Evolutionary conservation across 2,888 invertebrate genomes (phyloP).

Genomic region (Eurois occulta): DNA sequence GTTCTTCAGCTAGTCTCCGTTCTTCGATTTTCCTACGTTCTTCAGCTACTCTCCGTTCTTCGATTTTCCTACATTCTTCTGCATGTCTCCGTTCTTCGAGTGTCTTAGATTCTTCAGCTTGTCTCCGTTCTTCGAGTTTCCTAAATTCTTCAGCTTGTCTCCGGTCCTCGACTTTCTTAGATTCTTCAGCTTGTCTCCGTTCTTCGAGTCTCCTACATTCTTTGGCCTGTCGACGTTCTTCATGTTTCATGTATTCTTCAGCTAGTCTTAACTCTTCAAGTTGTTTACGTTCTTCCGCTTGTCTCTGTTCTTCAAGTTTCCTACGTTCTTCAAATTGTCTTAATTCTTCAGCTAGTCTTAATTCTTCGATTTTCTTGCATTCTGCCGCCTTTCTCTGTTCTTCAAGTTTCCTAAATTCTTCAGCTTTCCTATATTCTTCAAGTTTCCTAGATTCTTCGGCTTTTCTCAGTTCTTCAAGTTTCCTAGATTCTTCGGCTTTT

Average conservation of each 20-base stretch:
- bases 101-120: not conserved
- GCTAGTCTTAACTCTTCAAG: not conserved
- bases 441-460: not conserved
- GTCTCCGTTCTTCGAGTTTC: not conserved
- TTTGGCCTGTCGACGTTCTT: not conserved
- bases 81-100: not conserved
- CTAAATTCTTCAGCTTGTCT: not conserved
- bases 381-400: not conserved
- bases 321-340: not conserved
- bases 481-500: not conserved
- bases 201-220: not conserved
- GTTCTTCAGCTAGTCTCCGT: not conserved
- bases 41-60: not conserved
- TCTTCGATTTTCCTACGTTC: not conserved
- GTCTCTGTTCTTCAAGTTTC: not conserved
- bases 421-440: not conserved
- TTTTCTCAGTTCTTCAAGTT: accelerated
- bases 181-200: not conserved
- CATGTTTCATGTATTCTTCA: not conserved
- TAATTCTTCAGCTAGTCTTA: not conserved
- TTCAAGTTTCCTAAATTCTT: not conserved
- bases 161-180: not conserved
- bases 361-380: not conserved
- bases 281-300: not conserved
- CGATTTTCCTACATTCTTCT: not conserved